Percentiles rank a stretch among this genome's conserved stretches.
phyloP scores from a whole-genome alignment of 2,113 vertebrate genomes.

The Heterocephalus glaber region DNA sequence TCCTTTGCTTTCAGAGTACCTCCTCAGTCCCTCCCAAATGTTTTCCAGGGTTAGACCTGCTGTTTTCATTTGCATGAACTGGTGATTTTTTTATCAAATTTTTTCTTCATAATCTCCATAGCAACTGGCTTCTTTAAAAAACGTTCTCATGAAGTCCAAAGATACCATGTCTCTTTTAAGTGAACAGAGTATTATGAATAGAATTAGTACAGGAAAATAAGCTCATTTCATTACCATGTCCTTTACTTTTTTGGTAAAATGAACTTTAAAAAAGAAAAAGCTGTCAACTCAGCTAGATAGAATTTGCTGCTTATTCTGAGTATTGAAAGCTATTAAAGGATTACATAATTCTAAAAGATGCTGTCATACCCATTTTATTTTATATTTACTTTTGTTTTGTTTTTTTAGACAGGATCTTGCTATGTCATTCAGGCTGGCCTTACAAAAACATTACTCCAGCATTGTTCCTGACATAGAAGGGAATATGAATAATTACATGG shows the following conservation, averaged over 20 bases:
- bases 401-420: not conserved
- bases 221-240: slow-evolving; percentile 33
- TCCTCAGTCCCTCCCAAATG: not conserved
- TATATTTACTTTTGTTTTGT: not conserved
- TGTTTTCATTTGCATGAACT: slow-evolving; percentile 54
- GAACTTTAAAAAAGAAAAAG: not conserved
- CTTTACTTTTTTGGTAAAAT: slow-evolving; percentile 44
- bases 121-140: slow-evolving; percentile 64
- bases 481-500: not conserved
- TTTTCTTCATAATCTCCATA: slow-evolving; percentile 62
- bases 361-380: slow-evolving; percentile 34
- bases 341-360: slow-evolving; percentile 55
- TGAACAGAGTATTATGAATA: slow-evolving; percentile 59
- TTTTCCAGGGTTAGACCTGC: slow-evolving; percentile 50
- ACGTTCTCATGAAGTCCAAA: slow-evolving; percentile 46
- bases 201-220: slow-evolving; percentile 48
- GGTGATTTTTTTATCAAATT: slow-evolving; percentile 2
- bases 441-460: not conserved
- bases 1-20: slow-evolving; percentile 17
- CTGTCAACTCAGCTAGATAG: slow-evolving; percentile 28
- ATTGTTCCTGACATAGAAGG: slow-evolving; percentile 30
- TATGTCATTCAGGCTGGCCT: not conserved
- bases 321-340: slow-evolving; percentile 48
- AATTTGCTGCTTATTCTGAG: not conserved
- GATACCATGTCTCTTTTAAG: slow-evolving; percentile 55